Conservation (phyloP, 2,797 vertebrate genomes). For the Knipowitschia caucasica region DNA sequence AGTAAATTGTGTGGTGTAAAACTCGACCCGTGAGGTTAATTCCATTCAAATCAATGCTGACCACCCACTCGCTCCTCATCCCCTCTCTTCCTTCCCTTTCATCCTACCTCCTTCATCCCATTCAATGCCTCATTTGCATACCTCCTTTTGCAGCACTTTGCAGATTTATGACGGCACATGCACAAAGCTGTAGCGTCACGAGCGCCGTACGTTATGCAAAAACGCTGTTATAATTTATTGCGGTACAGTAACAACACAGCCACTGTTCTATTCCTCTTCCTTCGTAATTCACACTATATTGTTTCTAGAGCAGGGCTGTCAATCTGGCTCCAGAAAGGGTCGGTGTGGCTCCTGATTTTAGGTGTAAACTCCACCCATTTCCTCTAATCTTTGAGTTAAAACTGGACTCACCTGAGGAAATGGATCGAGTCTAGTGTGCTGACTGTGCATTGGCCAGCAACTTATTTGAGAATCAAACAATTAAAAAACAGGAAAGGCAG, state of each 20-base stretch:
- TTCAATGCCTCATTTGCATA: slow-evolving; percentile 55
- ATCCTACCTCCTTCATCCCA: slow-evolving; percentile 20
- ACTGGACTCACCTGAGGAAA: no score
- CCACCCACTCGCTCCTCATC: slow-evolving; percentile 4
- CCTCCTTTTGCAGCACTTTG: slow-evolving; percentile 37
- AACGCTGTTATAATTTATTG: slow-evolving; percentile 58
- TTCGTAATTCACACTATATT: no score
- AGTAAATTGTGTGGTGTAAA: slow-evolving; percentile 12
- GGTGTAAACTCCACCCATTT: no score
- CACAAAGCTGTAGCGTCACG: slow-evolving; percentile 47
- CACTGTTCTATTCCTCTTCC: no score
- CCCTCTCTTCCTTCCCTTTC: background rate
- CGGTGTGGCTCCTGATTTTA: no score
- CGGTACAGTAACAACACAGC: slow-evolving; percentile 29
- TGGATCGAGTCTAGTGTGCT: no score
- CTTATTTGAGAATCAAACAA: no score
- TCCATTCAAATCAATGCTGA: slow-evolving; percentile 16
- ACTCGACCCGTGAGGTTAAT: slow-evolving; percentile 21
- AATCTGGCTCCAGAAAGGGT: no score
- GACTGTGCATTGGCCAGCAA: no score
- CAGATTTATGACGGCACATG: slow-evolving; percentile 59
- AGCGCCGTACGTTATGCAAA: slow-evolving; percentile 59
- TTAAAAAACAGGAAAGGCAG: no score
- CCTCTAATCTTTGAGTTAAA: no score
- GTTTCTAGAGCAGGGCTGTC: no score